phyloP scores from a whole-genome alignment of 2,888 invertebrate species.

The Drosophila anomelani region DNA sequence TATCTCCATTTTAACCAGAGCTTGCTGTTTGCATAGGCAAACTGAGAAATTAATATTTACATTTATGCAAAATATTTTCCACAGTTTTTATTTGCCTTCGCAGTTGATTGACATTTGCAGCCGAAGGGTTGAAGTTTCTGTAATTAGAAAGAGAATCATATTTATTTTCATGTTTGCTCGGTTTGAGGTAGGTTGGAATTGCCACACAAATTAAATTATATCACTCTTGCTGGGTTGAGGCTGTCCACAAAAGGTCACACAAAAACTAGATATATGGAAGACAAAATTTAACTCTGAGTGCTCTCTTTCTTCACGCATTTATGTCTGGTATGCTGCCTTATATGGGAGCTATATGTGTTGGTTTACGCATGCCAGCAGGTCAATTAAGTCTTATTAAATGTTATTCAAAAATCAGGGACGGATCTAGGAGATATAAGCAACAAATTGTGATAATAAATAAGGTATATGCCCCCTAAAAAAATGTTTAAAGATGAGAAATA shows the following conservation, averaged over 20 bases:
- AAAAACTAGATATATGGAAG: neutral
- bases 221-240: neutral
- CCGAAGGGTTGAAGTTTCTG: constrained; percentile 59
- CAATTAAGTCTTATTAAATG: constrained; percentile 71
- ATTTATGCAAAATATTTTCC: constrained; percentile 56
- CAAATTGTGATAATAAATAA: neutral
- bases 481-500: neutral
- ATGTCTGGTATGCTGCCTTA: constrained; percentile 27
- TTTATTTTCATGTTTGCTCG: constrained; percentile 26
- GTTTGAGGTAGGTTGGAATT: constrained; percentile 23
- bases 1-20: neutral
- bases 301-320: constrained; percentile 5
- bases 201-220: constrained; percentile 12
- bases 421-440: neutral
- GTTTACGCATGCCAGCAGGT: constrained; percentile 57
- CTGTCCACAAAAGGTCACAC: neutral
- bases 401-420: constrained; percentile 58
- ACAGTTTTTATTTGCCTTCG: constrained; percentile 32
- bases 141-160: constrained; percentile 39
- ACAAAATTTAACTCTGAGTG: neutral
- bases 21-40: constrained; percentile 41
- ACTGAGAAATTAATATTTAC: constrained; percentile 38
- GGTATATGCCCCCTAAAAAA: too few species aligned
- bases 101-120: constrained; percentile 66
- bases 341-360: constrained; percentile 3